Evolutionary conservation across 2,113 vertebrate genomes (phyloP), one percentile per base, ranked within the genome.

Genomic region (Danionella cerebrum): DNA sequence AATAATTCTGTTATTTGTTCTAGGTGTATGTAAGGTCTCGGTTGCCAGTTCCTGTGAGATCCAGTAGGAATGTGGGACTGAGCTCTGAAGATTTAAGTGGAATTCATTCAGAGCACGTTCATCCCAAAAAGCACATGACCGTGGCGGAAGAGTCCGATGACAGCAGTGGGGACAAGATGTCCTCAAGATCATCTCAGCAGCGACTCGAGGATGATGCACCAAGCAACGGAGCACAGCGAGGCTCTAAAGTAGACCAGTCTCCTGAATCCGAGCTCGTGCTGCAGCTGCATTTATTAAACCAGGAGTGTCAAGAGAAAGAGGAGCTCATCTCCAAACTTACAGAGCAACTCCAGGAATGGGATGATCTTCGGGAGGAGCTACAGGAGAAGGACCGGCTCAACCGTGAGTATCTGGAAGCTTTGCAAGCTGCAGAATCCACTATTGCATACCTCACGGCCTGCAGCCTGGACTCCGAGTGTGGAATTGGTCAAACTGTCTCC

Each of bases 21-120:
- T 63, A 96, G 93, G 70, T 74, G 5, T 73, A 42, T 33, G 82
- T 77, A 71, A 95, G 77, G 74, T 97, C 94, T 3, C 89, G 88
- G 27, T 78, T 98, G 41, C 93, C 94, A 0, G 50, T 97, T 72
- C 88, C 77, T 4, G n/a, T 91, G 6, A 92, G 83, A 36, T 52
- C 76, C 6, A 78, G 72, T 39, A 76, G 57, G 6, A 70, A 77
- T 7, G 16, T 70, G 6, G 65, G 67, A 12, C 24, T 64, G 47
- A 65, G 38, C 54, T 48, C 70, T 3, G 74, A 81, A 4, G 71
- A 27, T 2, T 52, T 64, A 18, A 79, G 52, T 6, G 75, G 75
- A 1, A 38, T 71, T 0, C 63, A 72, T 50, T 72, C 50, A 13
- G 55, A 52, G 42, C 2, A 64, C 1, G 1, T 14, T 35, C 55